Conservation (phyloP, 2,888 invertebrate species). For the Leptarthrus brevirostris region DNA sequence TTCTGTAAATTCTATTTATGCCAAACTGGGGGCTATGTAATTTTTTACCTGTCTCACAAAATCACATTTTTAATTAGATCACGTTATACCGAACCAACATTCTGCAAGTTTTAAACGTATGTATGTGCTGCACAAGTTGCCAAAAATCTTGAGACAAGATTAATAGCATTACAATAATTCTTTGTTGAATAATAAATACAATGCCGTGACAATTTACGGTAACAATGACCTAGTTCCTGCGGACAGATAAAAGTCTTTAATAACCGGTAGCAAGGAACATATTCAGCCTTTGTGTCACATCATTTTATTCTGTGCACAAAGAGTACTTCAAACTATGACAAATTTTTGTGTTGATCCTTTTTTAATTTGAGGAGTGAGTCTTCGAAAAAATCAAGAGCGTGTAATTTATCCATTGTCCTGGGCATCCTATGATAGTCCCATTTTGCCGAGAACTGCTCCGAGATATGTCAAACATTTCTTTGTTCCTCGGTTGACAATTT, state of each 20-base stretch:
- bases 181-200: constrained; percentile 31
- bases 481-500: constrained; percentile 33
- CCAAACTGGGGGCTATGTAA: no score
- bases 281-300: constrained; percentile 8
- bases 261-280: constrained; percentile 24
- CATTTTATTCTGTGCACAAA: not conserved
- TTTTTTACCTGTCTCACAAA: no score
- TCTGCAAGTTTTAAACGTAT: no score
- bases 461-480: constrained; percentile 43
- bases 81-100: no score
- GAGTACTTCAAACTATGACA: constrained; percentile 42
- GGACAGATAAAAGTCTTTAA: constrained; percentile 6
- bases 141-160: not conserved
- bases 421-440: constrained; percentile 3
- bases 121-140: no score
- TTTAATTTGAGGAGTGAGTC: constrained; percentile 38
- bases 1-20: no score
- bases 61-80: no score
- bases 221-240: constrained; percentile 24
- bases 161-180: not conserved
- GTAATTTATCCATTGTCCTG: constrained; percentile 35
- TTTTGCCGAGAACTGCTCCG: not conserved
- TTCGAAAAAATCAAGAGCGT: constrained; percentile 38
- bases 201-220: constrained; percentile 30
- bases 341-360: constrained; percentile 39